Base-by-base conservation (phyloP, 2,888 invertebrate genomes). In the Digitonthophagus gazella region DNA sequence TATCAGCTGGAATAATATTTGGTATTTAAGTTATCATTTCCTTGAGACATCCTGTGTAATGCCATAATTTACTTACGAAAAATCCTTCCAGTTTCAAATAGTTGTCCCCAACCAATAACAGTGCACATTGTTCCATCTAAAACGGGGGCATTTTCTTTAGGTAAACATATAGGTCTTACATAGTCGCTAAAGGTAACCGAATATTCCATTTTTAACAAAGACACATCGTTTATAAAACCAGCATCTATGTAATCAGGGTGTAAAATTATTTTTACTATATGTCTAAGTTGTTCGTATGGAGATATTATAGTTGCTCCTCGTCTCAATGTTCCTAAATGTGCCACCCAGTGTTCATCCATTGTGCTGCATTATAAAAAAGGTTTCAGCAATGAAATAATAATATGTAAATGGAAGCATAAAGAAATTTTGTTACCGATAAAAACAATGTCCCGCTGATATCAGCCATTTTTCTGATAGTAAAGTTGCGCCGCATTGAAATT, bases 401-500 rank as follows among this genome's bases (percentile, higher is more conserved):
- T 58, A 22, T 64, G 8, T 8, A 15, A 6, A 64, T 6, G 28
- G 20, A 15, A 8, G n/a, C 15, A 67, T 14, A 67, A 5, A 58
- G 5, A 11, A n/a, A 18, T 44, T 44, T 44, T 8, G 54, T 87
- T 80, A 93, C 93, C 89, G 90, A 80, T 91, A 92, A 79, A 93
- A 93, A 78, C 93, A 93, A 80, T 93, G 93, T 55, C 92, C 92
- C 58, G 93, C 93, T 0, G 92, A 92, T 3, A 93, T 84, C 65
- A 93, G 86, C 92, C 93, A 93, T 76, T 86, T 85, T 69, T 88
- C 85, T 11, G 88, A 86, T 72, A 93, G 85, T 61, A 93, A 86
- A 1, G 92, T 92, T 15, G 90, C 93, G 15, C 93, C 93, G 80
- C 93, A 93, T 82, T 93, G 93, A 84, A 92, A 93, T 83, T 92